phyloP scores from a whole-genome alignment of 2,797 vertebrate genomes.

The Clarias platycephalus region DNA sequence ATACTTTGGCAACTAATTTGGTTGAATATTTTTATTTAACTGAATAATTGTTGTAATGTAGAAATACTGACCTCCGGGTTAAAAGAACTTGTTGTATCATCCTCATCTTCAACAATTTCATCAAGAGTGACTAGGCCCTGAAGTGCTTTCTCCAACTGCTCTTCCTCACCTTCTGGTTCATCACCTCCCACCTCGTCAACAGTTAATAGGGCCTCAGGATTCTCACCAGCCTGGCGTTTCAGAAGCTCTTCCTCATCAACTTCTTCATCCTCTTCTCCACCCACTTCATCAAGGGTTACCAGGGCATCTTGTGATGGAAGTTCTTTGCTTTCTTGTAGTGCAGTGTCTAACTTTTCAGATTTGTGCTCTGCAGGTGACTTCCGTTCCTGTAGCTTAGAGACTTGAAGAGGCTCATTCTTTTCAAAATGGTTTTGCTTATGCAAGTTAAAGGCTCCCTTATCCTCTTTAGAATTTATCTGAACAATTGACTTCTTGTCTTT shows the following conservation, averaged over 20 bases:
- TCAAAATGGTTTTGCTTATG: background rate
- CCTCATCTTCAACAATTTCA: constrained; percentile 75
- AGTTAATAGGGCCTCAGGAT: constrained; percentile 76
- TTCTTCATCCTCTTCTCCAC: constrained; percentile 54
- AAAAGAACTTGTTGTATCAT: constrained; percentile 49
- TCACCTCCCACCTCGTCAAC: constrained; percentile 84
- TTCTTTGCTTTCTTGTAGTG: background rate
- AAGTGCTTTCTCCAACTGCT: constrained; percentile 64
- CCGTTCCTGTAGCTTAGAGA: background rate
- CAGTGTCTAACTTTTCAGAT: background rate
- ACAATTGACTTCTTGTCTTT: background rate
- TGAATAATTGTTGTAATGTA: background rate
- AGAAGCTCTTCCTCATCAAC: constrained; percentile 38
- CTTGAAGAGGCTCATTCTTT: background rate
- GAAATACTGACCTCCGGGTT: constrained; percentile 65
- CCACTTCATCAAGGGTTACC: constrained; percentile 72
- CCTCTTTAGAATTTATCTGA: background rate
- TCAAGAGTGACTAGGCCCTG: constrained; percentile 76
- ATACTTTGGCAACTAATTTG: no score
- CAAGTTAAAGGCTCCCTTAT: background rate
- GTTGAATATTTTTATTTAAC: no score
- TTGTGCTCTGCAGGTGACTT: background rate
- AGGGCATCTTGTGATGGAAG: constrained; percentile 50
- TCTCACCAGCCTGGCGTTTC: constrained; percentile 53
- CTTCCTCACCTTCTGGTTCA: constrained; percentile 68